Evolutionary conservation across 2,797 vertebrate species (phyloP), one percentile per base, ranked within the genome.

Genomic region (Pantherophis alleghaniensis): DNA sequence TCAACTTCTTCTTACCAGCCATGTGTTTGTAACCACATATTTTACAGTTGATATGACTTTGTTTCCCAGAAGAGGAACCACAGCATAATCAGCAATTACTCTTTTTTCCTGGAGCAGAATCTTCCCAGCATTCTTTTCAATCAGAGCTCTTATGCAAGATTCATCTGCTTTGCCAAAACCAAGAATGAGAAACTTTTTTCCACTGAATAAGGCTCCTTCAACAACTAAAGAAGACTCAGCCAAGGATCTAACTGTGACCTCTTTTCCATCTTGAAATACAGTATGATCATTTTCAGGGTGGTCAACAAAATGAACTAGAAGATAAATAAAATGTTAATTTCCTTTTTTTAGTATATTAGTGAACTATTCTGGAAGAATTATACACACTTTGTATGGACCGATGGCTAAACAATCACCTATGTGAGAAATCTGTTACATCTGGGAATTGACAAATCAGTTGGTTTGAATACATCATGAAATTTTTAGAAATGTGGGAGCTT

Each of bases 1-100:
- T 66, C 6, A 18, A 66, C 69, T 83, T 88, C 90, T 89, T 92
- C 99, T 98, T 98, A 99, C 99, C 99, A 99, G 98, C 99, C 99
- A 99, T 0, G 98, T 99, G 59, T 99, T 99, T 32, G 99, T 99
- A 93, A 98, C 99, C 22, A 99, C 99, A n/a, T 99, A 99, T 20
- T 98, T 98, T 94, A 99, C 99, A 7, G 99, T 98, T 32, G 97
- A 97, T 94, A 99, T 98, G 94, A 99, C 98, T 0, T 98, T 96
- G 94, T 98, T 99, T 16, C 99, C 99, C 95, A 99, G 92, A 90
- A 99, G 96, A 0, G 99, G 99, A 7, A 99, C 99, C 89, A 99
- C 98, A 0, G 99, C 99, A 59, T 98, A 99, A 97, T 99, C 98
- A 0, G 98, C 99, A 90, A 99, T 97, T 1, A 97, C 96, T 91